A percentile compares a stretch with the other conserved stretches of the same genome.
Evolutionary conservation across 2,113 vertebrate species (phyloP).

Genomic region (Tylochromis polylepis): DNA sequence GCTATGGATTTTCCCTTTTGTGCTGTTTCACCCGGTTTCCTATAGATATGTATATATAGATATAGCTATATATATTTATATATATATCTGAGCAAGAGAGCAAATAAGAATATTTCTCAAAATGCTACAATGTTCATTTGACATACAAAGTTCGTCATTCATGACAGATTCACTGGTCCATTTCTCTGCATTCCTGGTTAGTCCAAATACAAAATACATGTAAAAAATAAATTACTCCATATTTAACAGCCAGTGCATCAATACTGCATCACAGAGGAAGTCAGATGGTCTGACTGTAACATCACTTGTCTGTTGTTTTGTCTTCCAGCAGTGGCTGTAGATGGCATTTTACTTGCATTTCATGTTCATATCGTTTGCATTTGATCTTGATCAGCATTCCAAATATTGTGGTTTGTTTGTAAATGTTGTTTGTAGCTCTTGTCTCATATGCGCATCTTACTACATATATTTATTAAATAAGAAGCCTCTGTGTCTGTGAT

Average conservation of each 20-base stretch:
- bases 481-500: not conserved
- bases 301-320: not conserved
- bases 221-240: not conserved
- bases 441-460: not conserved
- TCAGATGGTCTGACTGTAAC: not conserved
- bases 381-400: not conserved
- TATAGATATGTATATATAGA: too few species aligned
- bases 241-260: not conserved
- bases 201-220: not conserved
- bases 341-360: slow-evolving; percentile 1
- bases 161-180: not conserved
- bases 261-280: not conserved
- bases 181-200: not conserved
- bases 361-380: not conserved
- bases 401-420: not conserved
- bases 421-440: not conserved
- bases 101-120: not conserved
- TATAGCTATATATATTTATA: not conserved
- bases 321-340: not conserved
- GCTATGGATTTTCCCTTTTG: not conserved
- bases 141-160: not conserved
- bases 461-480: not conserved
- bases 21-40: not conserved
- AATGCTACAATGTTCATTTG: not conserved
- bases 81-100: not conserved